These are phyloP conservation scores for Papilio glaucus DNA, from an alignment of 1,140 invertebrate genomes.

Conservation along the genomic window DNA sequence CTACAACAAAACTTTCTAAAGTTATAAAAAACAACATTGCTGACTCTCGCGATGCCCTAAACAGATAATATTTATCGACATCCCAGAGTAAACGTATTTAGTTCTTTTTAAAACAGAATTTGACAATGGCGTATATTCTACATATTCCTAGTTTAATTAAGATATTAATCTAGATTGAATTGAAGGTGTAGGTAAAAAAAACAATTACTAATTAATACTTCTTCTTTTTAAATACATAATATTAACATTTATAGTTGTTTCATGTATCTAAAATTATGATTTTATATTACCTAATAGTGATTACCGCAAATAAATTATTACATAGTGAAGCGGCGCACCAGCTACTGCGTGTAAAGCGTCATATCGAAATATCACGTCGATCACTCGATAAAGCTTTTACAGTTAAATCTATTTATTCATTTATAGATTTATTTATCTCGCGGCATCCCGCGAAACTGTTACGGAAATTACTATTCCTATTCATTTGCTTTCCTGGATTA, in stretches of 20 bases:
- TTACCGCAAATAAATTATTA: neutral
- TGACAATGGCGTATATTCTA: neutral
- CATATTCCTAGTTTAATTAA: neutral
- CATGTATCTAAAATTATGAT: neutral
- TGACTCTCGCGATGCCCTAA: neutral
- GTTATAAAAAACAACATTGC: neutral
- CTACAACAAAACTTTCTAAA: slow-evolving; percentile 12
- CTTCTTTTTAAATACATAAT: neutral
- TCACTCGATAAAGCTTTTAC: neutral
- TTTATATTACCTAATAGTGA: neutral
- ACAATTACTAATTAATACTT: neutral
- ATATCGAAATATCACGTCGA: neutral
- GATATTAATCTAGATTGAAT: neutral
- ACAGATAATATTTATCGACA: slow-evolving; percentile 21
- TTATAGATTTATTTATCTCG: slow-evolving; percentile 1
- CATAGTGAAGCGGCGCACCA: neutral
- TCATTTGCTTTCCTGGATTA: neutral
- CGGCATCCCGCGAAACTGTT: neutral
- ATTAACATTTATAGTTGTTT: neutral
- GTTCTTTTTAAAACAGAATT: neutral
- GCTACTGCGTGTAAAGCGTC: neutral
- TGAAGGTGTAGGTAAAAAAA: neutral
- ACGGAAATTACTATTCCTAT: neutral
- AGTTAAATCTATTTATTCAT: neutral
- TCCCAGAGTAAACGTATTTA: neutral